These are phyloP conservation scores for Eupithecia pulchellata DNA, from an alignment of 2,888 invertebrate species.

Conservation along the genomic window DNA sequence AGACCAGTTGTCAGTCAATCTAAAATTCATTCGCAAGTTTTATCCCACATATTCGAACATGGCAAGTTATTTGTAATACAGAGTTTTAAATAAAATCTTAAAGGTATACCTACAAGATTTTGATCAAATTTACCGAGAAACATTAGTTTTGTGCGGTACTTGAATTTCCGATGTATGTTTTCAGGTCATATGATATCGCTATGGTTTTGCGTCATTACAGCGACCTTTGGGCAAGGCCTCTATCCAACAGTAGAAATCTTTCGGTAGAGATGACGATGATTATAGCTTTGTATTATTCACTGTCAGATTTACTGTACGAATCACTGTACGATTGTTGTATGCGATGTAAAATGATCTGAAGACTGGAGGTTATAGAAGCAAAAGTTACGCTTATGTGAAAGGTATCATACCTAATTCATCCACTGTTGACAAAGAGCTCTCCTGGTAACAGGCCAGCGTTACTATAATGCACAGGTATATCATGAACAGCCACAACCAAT, in stretches of 20 bases:
- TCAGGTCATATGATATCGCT: neutral
- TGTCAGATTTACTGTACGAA: too few species aligned
- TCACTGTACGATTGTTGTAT: neutral
- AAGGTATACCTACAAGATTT: too few species aligned
- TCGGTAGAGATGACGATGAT: neutral
- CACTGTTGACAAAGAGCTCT: conserved; percentile 85
- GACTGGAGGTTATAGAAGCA: too few species aligned
- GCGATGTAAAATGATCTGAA: neutral
- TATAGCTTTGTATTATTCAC: neutral
- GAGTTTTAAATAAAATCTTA: too few species aligned
- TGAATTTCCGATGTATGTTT: too few species aligned
- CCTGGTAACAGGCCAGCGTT: conserved; percentile 88
- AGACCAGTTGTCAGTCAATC: too few species aligned
- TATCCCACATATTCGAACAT: too few species aligned
- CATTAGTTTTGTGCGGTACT: neutral
- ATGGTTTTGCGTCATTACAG: neutral
- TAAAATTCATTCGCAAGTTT: too few species aligned
- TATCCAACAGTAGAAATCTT: neutral
- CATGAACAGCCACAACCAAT: conserved; percentile 87
- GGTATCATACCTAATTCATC: conserved; percentile 79
- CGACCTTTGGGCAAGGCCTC: neutral
- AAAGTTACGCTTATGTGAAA: too few species aligned
- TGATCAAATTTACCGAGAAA: neutral
- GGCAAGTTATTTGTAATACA: too few species aligned
- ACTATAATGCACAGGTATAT: conserved; percentile 85